Evolutionary conservation across 2,113 vertebrate genomes (phyloP).

Genomic region (Oreotrochilus melanogaster): DNA sequence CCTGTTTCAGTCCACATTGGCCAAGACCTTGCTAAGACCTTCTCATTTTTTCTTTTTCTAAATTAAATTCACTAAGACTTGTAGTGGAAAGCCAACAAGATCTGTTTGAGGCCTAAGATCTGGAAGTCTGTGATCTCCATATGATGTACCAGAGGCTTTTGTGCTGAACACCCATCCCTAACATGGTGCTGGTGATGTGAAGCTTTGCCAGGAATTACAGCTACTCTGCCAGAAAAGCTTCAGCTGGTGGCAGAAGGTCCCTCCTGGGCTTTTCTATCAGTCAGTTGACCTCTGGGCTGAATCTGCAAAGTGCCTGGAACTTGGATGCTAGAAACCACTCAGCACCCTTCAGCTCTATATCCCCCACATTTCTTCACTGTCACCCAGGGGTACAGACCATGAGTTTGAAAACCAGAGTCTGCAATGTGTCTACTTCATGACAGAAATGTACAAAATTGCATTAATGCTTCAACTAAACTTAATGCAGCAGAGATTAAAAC

Average conservation of each 20-base stretch:
- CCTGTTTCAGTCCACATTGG: background rate
- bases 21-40: accelerated
- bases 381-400: background rate
- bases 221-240: background rate
- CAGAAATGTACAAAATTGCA: background rate
- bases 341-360: background rate
- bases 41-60: background rate
- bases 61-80: background rate
- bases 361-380: background rate
- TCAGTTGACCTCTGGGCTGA: background rate
- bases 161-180: background rate
- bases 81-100: background rate
- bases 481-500: background rate
- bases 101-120: background rate
- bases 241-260: background rate
- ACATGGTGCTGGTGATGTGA: accelerated
- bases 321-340: accelerated
- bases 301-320: background rate
- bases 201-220: background rate
- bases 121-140: background rate
- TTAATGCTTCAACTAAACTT: background rate
- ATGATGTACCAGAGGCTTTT: background rate
- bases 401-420: background rate
- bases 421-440: background rate
- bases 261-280: background rate